Base-by-base conservation (phyloP, 2,797 vertebrate genomes). In the Cyclura pinguis region DNA sequence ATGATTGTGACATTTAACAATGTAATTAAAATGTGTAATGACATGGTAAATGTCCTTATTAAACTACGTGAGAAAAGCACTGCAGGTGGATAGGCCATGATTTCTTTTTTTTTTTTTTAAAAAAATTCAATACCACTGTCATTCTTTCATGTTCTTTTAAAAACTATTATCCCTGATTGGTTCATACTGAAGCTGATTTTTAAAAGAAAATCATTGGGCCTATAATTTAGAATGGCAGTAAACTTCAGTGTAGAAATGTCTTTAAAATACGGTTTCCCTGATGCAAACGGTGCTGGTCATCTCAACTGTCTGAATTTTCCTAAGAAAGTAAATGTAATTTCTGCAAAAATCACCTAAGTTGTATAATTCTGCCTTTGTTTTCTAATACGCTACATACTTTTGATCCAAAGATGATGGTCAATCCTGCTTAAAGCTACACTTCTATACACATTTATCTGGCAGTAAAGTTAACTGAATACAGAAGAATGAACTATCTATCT, bases 1-100 rank as follows among this genome's bases (percentile, higher is more conserved):
- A 91, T 96, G 96, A 96, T 96, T 96, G 96, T 96, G 96, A 96
- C 95, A 96, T 96, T 96, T 96, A 96, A 94, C 96, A 95, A 95
- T 95, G 94, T 95, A 96, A 96, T 96, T 96, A 96, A 96, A 96
- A 96, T 94, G 93, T 94, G 94, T 95, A 96, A 96, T 96, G 96
- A 94, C 96, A 96, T 64, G 91, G 92, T 96, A 93, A 90, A 96
- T 96, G 94, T 96, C 94, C 96, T 94, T 96, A 95, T 94, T 96
- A 95, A 95, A 95, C 89, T 92, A 84, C 42, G 86, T 0, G 4
- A 95, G 93, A 93, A 96, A 95, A 92, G 93, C 95, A 94, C 95
- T 95, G 96, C 94, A 96, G 95, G 96, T 96, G 96, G 96, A 96
- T 95, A 94, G 94, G 90, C 82, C 50, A 85, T 47, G 93, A 90